A percentile compares a stretch with the other conserved stretches of the same genome.
phyloP scores from a whole-genome alignment of 2,113 vertebrate genomes.

The Arizona elegans region DNA sequence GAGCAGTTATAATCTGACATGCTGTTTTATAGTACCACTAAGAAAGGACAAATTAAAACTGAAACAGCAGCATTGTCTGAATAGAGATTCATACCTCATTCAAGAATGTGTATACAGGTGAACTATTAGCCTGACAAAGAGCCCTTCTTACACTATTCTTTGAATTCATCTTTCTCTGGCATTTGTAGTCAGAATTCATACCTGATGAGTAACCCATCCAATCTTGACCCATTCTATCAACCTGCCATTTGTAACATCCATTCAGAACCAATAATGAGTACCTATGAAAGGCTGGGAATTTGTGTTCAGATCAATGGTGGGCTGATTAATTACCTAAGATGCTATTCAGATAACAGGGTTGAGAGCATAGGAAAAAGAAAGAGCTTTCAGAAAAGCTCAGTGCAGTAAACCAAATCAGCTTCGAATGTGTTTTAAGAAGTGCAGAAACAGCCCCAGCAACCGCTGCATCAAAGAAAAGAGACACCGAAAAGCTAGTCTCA shows the following conservation, averaged over 20 bases:
- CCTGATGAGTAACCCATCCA: constrained; percentile 65
- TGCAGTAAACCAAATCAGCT: constrained; percentile 65
- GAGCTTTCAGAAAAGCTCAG: constrained; percentile 64
- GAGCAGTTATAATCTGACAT: neutral
- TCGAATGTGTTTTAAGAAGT: constrained; percentile 62
- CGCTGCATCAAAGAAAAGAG: constrained; percentile 64
- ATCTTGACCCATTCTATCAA: constrained; percentile 64
- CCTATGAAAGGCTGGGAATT: constrained; percentile 68
- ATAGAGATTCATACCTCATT: neutral
- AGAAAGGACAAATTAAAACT: constrained; percentile 10
- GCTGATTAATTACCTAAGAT: constrained; percentile 73
- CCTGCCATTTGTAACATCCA: constrained; percentile 62
- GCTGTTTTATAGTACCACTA: neutral
- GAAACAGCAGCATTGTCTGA: neutral
- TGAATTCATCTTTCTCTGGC: constrained; percentile 58
- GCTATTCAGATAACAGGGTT: constrained; percentile 69
- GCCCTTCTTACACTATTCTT: constrained; percentile 51
- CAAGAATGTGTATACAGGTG: constrained; percentile 48
- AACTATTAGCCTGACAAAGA: constrained; percentile 40
- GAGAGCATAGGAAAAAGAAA: constrained; percentile 68
- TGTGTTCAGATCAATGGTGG: constrained; percentile 70
- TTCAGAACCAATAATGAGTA: constrained; percentile 66
- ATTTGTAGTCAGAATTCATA: constrained; percentile 51
- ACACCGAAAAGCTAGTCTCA: constrained; percentile 64
- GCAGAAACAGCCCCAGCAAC: constrained; percentile 60